Base-by-base conservation (phyloP, 2,113 vertebrate genomes). In the Pica pica region DNA sequence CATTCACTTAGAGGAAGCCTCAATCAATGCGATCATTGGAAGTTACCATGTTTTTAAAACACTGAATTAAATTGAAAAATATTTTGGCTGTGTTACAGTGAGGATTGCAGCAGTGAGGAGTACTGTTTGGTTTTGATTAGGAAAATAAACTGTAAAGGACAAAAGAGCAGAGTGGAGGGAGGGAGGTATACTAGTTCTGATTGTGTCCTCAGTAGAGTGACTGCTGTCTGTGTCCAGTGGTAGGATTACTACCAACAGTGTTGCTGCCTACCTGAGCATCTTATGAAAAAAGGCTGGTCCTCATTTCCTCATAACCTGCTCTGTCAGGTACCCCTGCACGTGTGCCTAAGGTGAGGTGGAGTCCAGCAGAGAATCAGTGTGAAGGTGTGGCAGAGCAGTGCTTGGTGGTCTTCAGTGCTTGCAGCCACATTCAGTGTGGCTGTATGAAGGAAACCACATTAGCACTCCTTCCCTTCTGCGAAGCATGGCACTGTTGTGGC, bases 311-410 rank as follows among this genome's bases (percentile, higher is more conserved):
- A 13, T 21, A 41, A 1, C 17, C 27, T 6, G 4, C 39, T 28
- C 37, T 19, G 1, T 17, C 55, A 50, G 69, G 17, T 30, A 4
- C 19, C 41, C 17, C 3, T 41, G 49, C 12, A 27, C 0, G 1
- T 35, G 65, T 46, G 50, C 30, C 39, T n/a, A 0, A 1, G 4
- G 35, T 13, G 59, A 33, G 37, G 55, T 37, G 60, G n/a, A 57
- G 73, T 30, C 3, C 30, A 42, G 41, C 42, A 42, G 55, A 22
- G 33, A 17, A 39, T 0, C 49, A 7, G 21, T 5, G 52, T 16
- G 77, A 19, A 56, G 74, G 37, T 7, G 22, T 19, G 41, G 11
- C 79, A 42, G 56, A 68, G 67, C 52, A 24, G 61, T 4, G 41
- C 49, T 47, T 11, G 35, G 23, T 20, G 33, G 4, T 4, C 33